Evolutionary conservation across 1,140 invertebrate genomes (phyloP), one percentile per base, ranked within the genome.

Genomic region (Cardiocondyla obscurior): DNA sequence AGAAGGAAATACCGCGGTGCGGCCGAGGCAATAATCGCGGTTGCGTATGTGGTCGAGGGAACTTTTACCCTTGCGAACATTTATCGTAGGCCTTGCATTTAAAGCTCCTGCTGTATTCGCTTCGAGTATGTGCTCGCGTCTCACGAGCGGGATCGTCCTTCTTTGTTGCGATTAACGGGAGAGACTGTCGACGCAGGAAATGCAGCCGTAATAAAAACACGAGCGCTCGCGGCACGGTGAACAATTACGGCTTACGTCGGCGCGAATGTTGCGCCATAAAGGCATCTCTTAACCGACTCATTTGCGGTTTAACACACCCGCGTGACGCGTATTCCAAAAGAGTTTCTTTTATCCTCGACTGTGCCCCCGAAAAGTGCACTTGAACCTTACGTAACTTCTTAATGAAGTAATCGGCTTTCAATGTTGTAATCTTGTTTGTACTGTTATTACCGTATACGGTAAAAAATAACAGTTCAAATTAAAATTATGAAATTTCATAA

Each of bases 171-270:
- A 16, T 33, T 58, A 58, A 5, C 33, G 7, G 25, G 19, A 69
- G 51, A 39, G 33, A n/a, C 14, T 36, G 33, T 55, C 70, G 53
- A 55, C 51, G 49, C 49, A 60, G 70, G 53, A 74, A 74, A 28
- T 58, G 25, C 44, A 72, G 33, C 7, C 33, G 51, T 33, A 74
- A 76, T 76, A 64, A 76, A 76, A 76, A 49, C 57, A 36, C 5
- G 30, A 28, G 19, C 12, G 10, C 30, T 65, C 42, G 16, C 12
- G 12, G n/a, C 12, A 7, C 5, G 33, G 14, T 16, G 58, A 76
- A 76, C 72, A 76, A 76, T 76, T 62, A 51, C 7, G 42, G 28
- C 4, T 55, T 62, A 30, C 55, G 12, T 33, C 25, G 28, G n/a
- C 28, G 28, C n/a, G 14, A 70, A 33, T 51, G 46, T 8, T 51